These are phyloP conservation scores for Microctenopoma stevenorrisi DNA, from an alignment of 2,797 vertebrate genomes.

Conservation along the genomic window DNA sequence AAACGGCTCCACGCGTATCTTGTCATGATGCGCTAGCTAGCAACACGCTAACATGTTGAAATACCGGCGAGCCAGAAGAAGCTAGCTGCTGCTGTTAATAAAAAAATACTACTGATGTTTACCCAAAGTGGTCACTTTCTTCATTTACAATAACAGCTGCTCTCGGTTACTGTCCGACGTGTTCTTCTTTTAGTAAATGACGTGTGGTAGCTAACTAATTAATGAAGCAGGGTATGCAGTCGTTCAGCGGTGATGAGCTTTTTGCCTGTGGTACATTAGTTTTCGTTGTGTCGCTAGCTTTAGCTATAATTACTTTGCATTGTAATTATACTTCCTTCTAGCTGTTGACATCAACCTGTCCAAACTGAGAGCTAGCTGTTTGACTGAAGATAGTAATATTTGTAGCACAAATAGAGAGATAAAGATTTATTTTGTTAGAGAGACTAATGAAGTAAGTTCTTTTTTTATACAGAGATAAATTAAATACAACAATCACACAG, in stretches of 20 bases:
- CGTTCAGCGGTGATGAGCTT: not conserved
- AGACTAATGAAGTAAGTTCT: no score
- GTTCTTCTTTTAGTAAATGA: fast-evolving
- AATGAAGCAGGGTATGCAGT: no score
- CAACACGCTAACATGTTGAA: slow-evolving; percentile 21
- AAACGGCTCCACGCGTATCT: not conserved
- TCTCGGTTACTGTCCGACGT: fast-evolving
- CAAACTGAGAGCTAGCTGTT: not conserved
- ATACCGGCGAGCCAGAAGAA: not conserved
- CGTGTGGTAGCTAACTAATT: not conserved
- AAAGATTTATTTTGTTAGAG: not conserved
- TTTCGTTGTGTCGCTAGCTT: not conserved
- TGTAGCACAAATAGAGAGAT: no score
- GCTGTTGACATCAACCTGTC: no score
- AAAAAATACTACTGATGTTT: fast-evolving
- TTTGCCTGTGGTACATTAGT: no score
- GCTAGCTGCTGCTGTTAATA: not conserved
- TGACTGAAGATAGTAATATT: not conserved
- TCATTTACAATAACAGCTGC: fast-evolving
- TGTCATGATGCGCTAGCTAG: slow-evolving; percentile 23
- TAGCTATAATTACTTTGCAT: not conserved
- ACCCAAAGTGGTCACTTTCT: fast-evolving
- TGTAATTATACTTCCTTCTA: no score
- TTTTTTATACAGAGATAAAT: not conserved
- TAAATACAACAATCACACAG: not conserved